phyloP scores from a whole-genome alignment of 1,140 invertebrate species.

The Neotoxoptera formosana region DNA sequence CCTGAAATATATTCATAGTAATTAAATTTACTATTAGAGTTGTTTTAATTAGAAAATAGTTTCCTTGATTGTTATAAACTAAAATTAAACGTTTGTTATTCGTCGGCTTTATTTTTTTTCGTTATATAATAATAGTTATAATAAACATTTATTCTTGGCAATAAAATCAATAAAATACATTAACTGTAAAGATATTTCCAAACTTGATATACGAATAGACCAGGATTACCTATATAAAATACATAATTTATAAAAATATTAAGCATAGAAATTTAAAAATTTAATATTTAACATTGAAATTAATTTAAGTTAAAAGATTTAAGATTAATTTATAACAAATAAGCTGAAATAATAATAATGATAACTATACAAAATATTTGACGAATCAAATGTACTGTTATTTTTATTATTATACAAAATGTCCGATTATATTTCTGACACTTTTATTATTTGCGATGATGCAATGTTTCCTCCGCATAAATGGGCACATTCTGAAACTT shows the following conservation, averaged over 20 bases:
- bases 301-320: not conserved
- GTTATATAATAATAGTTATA: not conserved
- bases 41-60: not conserved
- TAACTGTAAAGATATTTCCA: not conserved
- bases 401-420: not conserved
- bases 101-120: not conserved
- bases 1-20: not conserved
- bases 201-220: not conserved
- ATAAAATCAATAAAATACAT: not conserved
- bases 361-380: no score
- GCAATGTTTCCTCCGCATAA: no score
- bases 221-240: not conserved
- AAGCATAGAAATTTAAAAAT: not conserved
- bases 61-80: not conserved
- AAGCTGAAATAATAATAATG: not conserved
- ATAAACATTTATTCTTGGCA: not conserved
- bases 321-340: not conserved
- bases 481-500: no score
- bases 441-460: no score
- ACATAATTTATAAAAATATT: not conserved
- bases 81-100: not conserved
- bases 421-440: no score
- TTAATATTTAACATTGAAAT: not conserved
- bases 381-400: not conserved
- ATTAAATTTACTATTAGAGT: not conserved